Evolutionary conservation across 2,888 invertebrate genomes (phyloP).

Genomic region (Pseudococcus viburni): DNA sequence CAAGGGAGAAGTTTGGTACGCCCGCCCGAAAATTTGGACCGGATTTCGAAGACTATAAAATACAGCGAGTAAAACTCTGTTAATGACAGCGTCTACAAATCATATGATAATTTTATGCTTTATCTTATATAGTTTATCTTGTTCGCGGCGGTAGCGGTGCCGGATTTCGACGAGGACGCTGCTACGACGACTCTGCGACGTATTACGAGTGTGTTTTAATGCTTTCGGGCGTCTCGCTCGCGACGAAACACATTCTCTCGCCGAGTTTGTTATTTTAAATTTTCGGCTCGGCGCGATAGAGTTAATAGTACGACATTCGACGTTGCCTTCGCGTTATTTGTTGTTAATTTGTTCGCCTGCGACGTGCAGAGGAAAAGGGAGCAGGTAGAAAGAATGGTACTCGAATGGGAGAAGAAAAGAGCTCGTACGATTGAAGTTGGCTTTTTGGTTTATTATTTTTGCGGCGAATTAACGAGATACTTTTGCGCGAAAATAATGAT

Average conservation of each 20-base stretch:
- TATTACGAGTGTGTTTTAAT: constrained; percentile 46
- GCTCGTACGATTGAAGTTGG: constrained; percentile 6
- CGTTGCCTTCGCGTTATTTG: not conserved
- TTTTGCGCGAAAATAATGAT: constrained; percentile 35
- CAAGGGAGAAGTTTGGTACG: constrained; percentile 54
- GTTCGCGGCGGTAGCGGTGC: not conserved
- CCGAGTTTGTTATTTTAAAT: constrained; percentile 48
- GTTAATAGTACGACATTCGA: constrained; percentile 9
- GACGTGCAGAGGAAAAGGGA: not conserved
- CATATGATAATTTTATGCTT: constrained; percentile 65
- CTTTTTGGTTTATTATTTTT: constrained; percentile 44
- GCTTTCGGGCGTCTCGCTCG: constrained; percentile 54
- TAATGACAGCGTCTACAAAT: constrained; percentile 65
- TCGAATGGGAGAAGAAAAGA: not conserved
- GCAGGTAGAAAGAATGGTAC: constrained; percentile 6
- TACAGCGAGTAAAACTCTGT: constrained; percentile 61
- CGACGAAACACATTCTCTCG: not conserved
- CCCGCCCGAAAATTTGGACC: constrained; percentile 62
- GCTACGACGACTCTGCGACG: not conserved
- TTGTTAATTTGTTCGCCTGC: constrained; percentile 5
- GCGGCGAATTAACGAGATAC: constrained; percentile 41
- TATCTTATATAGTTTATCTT: constrained; percentile 63
- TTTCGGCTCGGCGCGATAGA: not conserved
- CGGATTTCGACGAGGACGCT: not conserved
- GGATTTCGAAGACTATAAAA: constrained; percentile 64